Evolutionary conservation across 2,113 vertebrate genomes (phyloP), one percentile per base, ranked within the genome.

Genomic region (Cynopterus brachyotis): DNA sequence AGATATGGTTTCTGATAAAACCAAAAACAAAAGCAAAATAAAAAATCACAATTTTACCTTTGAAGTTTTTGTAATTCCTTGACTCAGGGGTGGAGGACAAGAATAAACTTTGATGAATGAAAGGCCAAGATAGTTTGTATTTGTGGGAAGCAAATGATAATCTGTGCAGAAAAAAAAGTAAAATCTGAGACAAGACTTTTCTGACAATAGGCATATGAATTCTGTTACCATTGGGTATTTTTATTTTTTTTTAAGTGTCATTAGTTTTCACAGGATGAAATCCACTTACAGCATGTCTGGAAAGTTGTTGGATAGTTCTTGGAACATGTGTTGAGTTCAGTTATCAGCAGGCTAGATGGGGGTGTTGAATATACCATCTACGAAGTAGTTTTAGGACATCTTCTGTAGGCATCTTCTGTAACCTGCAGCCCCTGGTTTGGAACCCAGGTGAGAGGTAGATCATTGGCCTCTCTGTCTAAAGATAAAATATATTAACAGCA

Each of bases 401-500:
- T n/a, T 91, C 45, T n/a, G n/a, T n/a, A 89, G n/a, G 60, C 30
- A n/a, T 85, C 75, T 85, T 89, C 35, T 78, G 3, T 95, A 94
- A 96, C 28, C 9, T 76, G 10, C 9, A 22, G 47, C 15, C 53
- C 91, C 45, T 91, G 26, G 10, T 76, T 60, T 81, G n/a, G 47
- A 81, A 82, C 9, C 17, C 67, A 89, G 6, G 42, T 80, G 6
- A 89, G 66, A 95, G 64, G 20, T n/a, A 91, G 57, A 20, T 87
- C 57, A 69, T 45, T 73, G 57, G 53, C 85, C 91, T 30, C 81
- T 94, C 9, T 78, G 16, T 92, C 47, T 76, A 78, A 78, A 78
- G 72, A n/a, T 62, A n/a, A 94, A 75, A 90, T 30, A 11, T 42
- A 30, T 45, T 86, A 69, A 45, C 59, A 66, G 28, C 50, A 75